phyloP scores from a whole-genome alignment of 2,797 vertebrate species.

The Anas bernieri region DNA sequence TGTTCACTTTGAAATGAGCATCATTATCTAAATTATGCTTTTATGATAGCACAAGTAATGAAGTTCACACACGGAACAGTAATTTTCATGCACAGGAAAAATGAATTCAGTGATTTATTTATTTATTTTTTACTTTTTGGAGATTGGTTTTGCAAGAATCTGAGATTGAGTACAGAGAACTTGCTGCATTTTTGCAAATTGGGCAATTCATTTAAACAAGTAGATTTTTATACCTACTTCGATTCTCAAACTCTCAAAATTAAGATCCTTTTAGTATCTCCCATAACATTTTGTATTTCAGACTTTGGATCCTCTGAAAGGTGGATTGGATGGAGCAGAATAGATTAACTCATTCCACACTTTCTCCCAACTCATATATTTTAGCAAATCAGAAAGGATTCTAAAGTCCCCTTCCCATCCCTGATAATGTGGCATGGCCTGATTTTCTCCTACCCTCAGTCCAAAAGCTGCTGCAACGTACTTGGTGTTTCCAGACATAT shows the following conservation, averaged over 20 bases:
- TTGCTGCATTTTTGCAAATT: background rate
- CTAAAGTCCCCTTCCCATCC: background rate
- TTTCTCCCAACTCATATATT: background rate
- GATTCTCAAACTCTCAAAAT: background rate
- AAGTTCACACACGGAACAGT: background rate
- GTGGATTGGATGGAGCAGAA: background rate
- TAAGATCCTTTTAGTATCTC: background rate
- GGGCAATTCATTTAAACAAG: background rate
- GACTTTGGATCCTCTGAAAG: background rate
- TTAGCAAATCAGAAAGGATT: background rate
- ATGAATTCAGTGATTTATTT: background rate
- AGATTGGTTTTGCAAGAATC: background rate
- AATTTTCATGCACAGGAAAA: background rate
- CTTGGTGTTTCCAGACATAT: background rate
- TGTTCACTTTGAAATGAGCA: conserved; percentile 17
- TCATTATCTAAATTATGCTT: conserved; percentile 15
- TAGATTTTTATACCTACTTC: background rate
- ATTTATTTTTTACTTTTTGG: background rate
- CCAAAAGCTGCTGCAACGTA: background rate
- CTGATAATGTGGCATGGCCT: background rate
- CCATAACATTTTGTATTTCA: background rate
- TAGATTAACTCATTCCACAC: background rate
- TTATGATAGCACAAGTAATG: background rate
- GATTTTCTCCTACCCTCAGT: background rate
- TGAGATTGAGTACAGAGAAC: background rate